phyloP scores from a whole-genome alignment of 2,797 vertebrate genomes.

The Chrosomus eos region DNA sequence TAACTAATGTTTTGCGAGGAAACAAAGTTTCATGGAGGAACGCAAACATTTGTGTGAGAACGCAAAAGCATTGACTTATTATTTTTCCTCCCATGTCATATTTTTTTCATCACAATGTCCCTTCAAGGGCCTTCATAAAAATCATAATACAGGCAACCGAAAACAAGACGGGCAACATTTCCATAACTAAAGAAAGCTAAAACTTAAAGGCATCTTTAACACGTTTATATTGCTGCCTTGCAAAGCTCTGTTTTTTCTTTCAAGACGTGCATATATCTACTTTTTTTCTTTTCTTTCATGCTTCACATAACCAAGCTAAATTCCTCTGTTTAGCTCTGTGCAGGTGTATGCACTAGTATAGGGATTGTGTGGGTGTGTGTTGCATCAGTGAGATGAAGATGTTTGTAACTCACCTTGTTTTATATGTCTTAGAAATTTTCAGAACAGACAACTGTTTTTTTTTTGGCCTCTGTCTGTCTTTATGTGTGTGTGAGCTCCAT shows the following conservation, averaged over 20 bases:
- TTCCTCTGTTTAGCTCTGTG: conserved; percentile 9
- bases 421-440: conserved; percentile 26
- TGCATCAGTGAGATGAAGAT: background rate
- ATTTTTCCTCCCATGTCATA: background rate
- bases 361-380: conserved; percentile 2
- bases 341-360: background rate
- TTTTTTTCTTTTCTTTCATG: background rate
- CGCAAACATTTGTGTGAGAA: background rate
- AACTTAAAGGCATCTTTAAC: background rate
- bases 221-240: background rate
- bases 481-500: conserved; percentile 26
- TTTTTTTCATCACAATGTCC: background rate
- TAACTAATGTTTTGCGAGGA: background rate
- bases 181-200: background rate
- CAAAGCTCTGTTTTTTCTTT: background rate
- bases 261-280: background rate
- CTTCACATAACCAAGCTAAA: background rate
- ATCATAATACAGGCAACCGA: background rate
- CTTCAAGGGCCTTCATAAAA: background rate
- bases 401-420: conserved; percentile 20
- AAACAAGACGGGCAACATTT: background rate
- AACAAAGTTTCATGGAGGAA: background rate
- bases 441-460: conserved; percentile 28
- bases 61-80: background rate
- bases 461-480: conserved; percentile 4